Conservation (phyloP, 1,140 invertebrate species). For the Hypsibius dujardini region DNA sequence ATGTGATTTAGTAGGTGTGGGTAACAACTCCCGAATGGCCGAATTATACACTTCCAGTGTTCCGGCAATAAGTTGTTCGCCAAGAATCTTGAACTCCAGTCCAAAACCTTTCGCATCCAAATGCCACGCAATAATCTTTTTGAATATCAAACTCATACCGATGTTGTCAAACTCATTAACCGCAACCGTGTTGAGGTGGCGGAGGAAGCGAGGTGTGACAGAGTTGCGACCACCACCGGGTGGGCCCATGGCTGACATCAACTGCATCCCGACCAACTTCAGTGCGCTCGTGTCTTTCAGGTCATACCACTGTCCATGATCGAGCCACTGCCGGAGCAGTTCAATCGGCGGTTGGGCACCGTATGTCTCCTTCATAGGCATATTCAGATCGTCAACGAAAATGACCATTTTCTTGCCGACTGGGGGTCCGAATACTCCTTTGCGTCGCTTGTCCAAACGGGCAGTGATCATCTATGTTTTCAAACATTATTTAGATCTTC, state of each 20-base stretch:
- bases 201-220: conserved; percentile 64
- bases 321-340: conserved; percentile 67
- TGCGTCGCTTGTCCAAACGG: conserved; percentile 75
- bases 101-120: conserved; percentile 78
- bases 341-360: conserved; percentile 83
- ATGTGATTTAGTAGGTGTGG: conserved; percentile 73
- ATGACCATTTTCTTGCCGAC: conserved; percentile 69
- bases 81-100: conserved; percentile 81
- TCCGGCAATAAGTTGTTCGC: conserved; percentile 65
- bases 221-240: conserved; percentile 63
- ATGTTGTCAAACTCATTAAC: conserved; percentile 77
- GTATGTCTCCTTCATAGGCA: conserved; percentile 67
- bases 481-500: too few relatives aligned
- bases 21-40: conserved; percentile 59
- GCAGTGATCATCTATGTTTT: conserved; percentile 76
- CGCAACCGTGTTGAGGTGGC: conserved; percentile 70
- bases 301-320: conserved; percentile 80
- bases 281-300: conserved; percentile 64
- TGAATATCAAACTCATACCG: conserved; percentile 67
- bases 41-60: conserved; percentile 72
- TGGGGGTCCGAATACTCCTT: conserved; percentile 81
- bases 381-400: conserved; percentile 84
- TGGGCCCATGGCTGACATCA: conserved; percentile 69
- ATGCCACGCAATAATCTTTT: conserved; percentile 81
- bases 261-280: conserved; percentile 69